Conservation (phyloP, 2,888 invertebrate genomes). For the Tachina grossa region DNA sequence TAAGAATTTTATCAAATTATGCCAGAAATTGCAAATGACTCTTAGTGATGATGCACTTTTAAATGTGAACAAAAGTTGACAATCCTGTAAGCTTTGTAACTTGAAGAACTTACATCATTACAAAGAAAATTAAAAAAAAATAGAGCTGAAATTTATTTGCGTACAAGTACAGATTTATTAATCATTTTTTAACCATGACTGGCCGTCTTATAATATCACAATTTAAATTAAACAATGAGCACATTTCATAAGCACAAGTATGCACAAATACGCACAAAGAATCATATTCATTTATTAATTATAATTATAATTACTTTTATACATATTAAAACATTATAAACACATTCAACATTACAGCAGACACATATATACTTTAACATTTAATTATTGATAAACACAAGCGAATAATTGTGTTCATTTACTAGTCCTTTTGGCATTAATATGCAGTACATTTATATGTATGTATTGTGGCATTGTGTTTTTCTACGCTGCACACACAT, state of each 20-base stretch:
- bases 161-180: background rate
- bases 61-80: too few relatives aligned
- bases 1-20: too few relatives aligned
- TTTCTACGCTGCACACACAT: too few relatives aligned
- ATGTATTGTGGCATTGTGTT: background rate
- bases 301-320: constrained; percentile 12
- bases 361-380: background rate
- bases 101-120: too few relatives aligned
- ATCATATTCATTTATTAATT: constrained; percentile 4
- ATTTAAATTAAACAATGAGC: constrained; percentile 14
- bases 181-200: background rate
- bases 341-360: background rate
- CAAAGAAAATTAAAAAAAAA: background rate
- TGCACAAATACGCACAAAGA: background rate
- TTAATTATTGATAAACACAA: constrained; percentile 6
- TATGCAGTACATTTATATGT: background rate
- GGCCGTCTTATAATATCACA: background rate
- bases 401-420: background rate
- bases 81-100: too few relatives aligned
- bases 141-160: too few relatives aligned
- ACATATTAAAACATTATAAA: background rate
- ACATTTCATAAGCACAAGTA: background rate
- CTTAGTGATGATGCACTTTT: too few relatives aligned
- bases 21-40: too few relatives aligned
- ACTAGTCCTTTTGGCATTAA: background rate